These are phyloP conservation scores for Latrodectus hesperus DNA, from an alignment of 2,888 invertebrate species.

Conservation along the genomic window DNA sequence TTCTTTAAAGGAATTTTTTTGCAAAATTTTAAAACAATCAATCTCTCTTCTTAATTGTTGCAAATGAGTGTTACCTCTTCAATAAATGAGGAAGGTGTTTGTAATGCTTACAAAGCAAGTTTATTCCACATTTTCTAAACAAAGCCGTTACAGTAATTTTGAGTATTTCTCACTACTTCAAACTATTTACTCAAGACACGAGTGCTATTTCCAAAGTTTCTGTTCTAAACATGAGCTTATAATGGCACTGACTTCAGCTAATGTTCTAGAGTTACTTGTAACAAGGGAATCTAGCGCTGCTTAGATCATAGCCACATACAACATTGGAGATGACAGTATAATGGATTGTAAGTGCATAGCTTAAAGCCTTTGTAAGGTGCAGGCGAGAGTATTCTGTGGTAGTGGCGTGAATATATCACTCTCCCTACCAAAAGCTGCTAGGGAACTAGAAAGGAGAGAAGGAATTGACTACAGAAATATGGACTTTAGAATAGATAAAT, in stretches of 20 bases:
- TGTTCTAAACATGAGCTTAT: slow-evolving; percentile 20
- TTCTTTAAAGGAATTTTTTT: too few relatives aligned
- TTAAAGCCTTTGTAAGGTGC: slow-evolving; percentile 45
- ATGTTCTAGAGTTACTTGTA: slow-evolving; percentile 32
- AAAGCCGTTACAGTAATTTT: not conserved
- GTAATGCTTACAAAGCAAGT: too few relatives aligned
- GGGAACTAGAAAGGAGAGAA: too few relatives aligned
- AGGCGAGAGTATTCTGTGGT: slow-evolving; percentile 6
- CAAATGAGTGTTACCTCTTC: too few relatives aligned
- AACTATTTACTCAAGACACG: not conserved
- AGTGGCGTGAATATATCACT: slow-evolving; percentile 3
- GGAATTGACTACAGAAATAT: too few relatives aligned
- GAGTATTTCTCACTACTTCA: not conserved
- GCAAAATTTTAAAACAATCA: too few relatives aligned
- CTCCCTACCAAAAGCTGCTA: not conserved
- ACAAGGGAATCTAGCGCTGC: slow-evolving; percentile 29
- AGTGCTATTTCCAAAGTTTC: slow-evolving; percentile 1
- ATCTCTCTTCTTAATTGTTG: too few relatives aligned
- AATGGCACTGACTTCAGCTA: slow-evolving; percentile 31
- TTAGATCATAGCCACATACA: slow-evolving; percentile 30
- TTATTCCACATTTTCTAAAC: too few relatives aligned
- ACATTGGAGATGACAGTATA: slow-evolving; percentile 44
- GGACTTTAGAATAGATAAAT: too few relatives aligned
- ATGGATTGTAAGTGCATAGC: slow-evolving; percentile 44
- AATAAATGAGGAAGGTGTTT: too few relatives aligned